These are phyloP conservation scores for Ceryle rudis DNA, from an alignment of 2,797 vertebrate species.

Conservation along the genomic window DNA sequence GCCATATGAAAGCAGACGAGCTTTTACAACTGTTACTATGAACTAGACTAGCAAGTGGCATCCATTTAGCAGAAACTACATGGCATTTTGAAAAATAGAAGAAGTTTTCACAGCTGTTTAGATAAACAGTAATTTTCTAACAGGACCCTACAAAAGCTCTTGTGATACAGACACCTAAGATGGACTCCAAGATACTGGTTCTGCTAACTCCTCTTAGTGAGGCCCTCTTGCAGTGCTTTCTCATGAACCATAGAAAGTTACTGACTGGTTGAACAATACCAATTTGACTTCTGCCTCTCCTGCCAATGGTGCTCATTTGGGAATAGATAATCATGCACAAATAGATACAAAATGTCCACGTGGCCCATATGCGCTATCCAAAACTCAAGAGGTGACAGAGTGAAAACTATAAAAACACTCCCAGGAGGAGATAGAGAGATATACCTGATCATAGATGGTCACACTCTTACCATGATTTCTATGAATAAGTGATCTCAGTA, in stretches of 20 bases:
- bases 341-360: not conserved
- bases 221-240: not conserved
- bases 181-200: not conserved
- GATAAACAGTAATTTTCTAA: not conserved
- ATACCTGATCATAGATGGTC: fast-evolving
- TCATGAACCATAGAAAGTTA: not conserved
- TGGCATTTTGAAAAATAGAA: not conserved
- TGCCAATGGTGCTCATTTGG: not conserved
- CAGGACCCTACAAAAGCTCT: not conserved
- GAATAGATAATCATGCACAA: not conserved
- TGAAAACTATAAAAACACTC: not conserved
- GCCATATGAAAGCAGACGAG: not conserved
- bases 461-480: not conserved
- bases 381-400: not conserved
- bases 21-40: not conserved
- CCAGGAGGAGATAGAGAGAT: not conserved
- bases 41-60: not conserved
- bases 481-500: not conserved
- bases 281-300: not conserved
- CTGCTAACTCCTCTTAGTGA: not conserved
- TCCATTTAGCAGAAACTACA: not conserved
- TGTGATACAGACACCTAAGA: not conserved
- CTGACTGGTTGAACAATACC: not conserved
- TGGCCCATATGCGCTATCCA: not conserved
- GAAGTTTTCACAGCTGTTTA: not conserved